phyloP scores from a whole-genome alignment of 2,888 invertebrate genomes.

The Lasioglossum zephyrum region DNA sequence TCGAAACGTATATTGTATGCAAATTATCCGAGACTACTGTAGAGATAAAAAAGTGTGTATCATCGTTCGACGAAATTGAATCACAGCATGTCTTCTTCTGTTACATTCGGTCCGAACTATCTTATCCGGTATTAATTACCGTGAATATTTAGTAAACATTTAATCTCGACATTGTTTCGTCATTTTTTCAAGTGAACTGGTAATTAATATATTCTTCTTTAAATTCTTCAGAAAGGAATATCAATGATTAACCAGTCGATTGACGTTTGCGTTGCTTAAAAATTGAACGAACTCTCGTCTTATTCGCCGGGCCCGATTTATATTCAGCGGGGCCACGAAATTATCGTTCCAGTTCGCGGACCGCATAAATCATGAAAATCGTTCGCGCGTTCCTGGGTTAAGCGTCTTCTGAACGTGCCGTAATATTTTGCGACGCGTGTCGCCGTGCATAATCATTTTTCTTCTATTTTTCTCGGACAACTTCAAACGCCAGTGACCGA shows the following conservation, averaged over 20 bases:
- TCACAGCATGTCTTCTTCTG: background rate
- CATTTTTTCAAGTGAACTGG: background rate
- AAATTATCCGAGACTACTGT: background rate
- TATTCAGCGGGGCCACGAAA: background rate
- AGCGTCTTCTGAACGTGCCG: background rate
- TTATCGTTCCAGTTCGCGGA: background rate
- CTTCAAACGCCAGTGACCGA: background rate
- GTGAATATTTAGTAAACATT: background rate
- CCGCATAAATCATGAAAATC: constrained; percentile 4
- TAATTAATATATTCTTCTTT: background rate
- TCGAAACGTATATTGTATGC: background rate
- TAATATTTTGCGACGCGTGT: background rate
- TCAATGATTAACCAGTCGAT: background rate
- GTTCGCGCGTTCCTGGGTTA: too few species aligned
- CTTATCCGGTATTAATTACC: background rate
- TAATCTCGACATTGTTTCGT: background rate
- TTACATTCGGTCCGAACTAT: background rate
- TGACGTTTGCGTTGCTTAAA: background rate
- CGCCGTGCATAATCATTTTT: background rate
- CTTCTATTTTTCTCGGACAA: background rate
- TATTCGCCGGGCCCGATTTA: background rate
- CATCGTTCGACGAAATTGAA: background rate
- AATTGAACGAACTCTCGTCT: background rate
- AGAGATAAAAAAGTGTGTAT: background rate
- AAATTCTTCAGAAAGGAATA: background rate